phyloP scores from a whole-genome alignment of 64 coral and sea anemone species.

The Pocillopora verrucosa region DNA sequence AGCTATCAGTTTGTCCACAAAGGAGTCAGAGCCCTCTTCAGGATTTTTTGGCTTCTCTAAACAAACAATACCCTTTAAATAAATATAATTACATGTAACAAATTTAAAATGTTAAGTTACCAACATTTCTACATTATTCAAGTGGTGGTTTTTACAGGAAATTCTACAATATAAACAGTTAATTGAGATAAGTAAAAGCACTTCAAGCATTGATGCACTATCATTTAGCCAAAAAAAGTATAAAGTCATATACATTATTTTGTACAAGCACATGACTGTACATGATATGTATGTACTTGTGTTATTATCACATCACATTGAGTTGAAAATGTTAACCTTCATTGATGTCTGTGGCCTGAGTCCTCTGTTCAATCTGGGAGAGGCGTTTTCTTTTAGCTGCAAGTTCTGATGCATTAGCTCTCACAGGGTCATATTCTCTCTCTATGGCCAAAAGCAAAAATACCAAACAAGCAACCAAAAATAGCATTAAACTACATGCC shows the following conservation, averaged over 20 bases:
- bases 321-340: not conserved
- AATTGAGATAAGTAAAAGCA: too few species aligned
- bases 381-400: slow-evolving; percentile 75
- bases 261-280: too few species aligned
- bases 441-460: slow-evolving; percentile 40
- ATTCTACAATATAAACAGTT: too few species aligned
- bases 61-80: not conserved
- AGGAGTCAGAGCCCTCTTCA: slow-evolving; percentile 62
- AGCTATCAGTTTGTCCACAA: slow-evolving; percentile 85
- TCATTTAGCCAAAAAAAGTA: too few species aligned
- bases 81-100: too few species aligned
- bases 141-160: too few species aligned
- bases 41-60: slow-evolving; percentile 20
- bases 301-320: not conserved
- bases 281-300: too few species aligned
- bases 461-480: not conserved
- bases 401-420: slow-evolving; percentile 51
- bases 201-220: too few species aligned
- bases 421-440: slow-evolving; percentile 70
- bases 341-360: not conserved
- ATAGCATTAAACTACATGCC: too few species aligned
- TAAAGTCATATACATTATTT: too few species aligned
- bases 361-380: slow-evolving; percentile 67
- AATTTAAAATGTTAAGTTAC: too few species aligned
- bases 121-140: too few species aligned